phyloP scores from a whole-genome alignment of 1,140 invertebrate species.

The Parasteatoda tepidariorum region DNA sequence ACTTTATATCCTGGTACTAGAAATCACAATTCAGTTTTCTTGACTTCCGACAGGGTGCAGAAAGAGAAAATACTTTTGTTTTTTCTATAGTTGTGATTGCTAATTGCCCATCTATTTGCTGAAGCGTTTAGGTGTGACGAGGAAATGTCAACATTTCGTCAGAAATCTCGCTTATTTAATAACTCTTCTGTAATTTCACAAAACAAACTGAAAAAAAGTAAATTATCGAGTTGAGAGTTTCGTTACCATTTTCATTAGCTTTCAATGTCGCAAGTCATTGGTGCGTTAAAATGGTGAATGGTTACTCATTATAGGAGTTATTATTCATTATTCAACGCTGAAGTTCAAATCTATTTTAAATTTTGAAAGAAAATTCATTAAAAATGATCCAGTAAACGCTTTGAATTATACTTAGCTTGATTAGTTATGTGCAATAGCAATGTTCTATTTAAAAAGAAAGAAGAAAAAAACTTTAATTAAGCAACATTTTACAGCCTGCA shows the following conservation, averaged over 20 bases:
- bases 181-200: background rate
- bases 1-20: background rate
- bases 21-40: background rate
- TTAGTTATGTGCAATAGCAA: too few species aligned
- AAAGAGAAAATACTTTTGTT: background rate
- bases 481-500: too few species aligned
- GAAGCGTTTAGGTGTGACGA: background rate
- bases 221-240: background rate
- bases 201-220: background rate
- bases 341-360: too few species aligned
- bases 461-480: too few species aligned
- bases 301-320: too few species aligned
- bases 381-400: too few species aligned
- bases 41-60: background rate
- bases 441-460: too few species aligned
- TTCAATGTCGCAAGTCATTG: background rate
- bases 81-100: background rate
- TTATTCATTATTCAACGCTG: too few species aligned
- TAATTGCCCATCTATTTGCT: background rate
- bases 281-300: background rate
- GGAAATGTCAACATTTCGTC: background rate
- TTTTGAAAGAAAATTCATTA: too few species aligned
- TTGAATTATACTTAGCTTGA: too few species aligned
- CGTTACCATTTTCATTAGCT: background rate
- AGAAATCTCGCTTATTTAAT: background rate